Percentiles rank a stretch among this genome's conserved stretches.
Conservation (phyloP, 2,888 invertebrate species). For the Hirtodrosophila trivittata region DNA sequence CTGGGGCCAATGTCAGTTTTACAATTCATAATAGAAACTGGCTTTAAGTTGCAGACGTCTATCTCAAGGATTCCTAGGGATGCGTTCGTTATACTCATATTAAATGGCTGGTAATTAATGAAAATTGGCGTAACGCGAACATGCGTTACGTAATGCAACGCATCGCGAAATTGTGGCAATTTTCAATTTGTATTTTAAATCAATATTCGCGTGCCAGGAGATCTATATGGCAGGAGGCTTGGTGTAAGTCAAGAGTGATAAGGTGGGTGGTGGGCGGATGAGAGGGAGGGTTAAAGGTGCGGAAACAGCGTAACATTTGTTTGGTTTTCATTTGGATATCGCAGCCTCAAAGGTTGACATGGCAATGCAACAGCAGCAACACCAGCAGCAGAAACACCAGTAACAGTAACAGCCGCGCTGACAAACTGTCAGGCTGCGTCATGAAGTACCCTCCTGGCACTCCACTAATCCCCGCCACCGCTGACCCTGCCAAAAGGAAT, state of each 20-base stretch:
- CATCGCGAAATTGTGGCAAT: conserved; percentile 43
- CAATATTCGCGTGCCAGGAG: conserved; percentile 43
- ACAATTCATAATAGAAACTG: conserved; percentile 54
- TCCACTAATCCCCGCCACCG: background rate
- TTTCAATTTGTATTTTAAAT: conserved; percentile 67
- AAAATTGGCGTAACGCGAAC: conserved; percentile 43
- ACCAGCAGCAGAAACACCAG: conserved; percentile 1
- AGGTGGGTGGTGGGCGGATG: background rate
- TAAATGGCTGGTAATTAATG: conserved; percentile 51
- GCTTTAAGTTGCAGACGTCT: too few relatives aligned
- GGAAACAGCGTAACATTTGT: conserved; percentile 66
- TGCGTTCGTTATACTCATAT: too few relatives aligned
- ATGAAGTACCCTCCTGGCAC: background rate
- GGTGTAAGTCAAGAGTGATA: too few relatives aligned
- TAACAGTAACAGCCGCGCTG: conserved; percentile 18
- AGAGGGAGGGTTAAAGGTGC: conserved; percentile 14
- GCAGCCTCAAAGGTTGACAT: conserved; percentile 59
- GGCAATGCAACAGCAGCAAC: conserved; percentile 40
- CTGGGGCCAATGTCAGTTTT: conserved; percentile 57
- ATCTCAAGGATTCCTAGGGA: too few relatives aligned
- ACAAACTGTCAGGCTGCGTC: conserved; percentile 22
- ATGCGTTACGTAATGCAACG: conserved; percentile 37
- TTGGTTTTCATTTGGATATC: conserved; percentile 70
- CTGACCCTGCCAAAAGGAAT: conserved; percentile 8
- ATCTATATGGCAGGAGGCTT: too few relatives aligned